Base-by-base conservation (phyloP, 2,888 invertebrate species). In the Seira ritae region DNA sequence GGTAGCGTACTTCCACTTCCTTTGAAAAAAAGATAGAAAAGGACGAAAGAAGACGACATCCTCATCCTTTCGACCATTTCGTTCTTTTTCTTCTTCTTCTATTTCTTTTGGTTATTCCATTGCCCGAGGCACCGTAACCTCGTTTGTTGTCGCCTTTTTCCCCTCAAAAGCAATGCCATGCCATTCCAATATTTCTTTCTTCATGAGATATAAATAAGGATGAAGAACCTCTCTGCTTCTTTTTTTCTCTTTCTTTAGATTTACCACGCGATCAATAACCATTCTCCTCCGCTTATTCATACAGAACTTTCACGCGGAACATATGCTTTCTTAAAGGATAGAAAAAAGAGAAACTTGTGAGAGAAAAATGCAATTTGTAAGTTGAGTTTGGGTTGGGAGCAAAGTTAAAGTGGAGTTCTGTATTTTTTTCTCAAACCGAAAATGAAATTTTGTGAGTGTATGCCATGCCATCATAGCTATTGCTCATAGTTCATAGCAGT, bases 81-180 rank as follows among this genome's bases (percentile, higher is more conserved):
- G 31, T 31, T 8, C 31, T 4, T 31, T 31, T 31, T 8, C 3
- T 31, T 55, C 55, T 12, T 3, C 17, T 55, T 55, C 15, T 17
- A 6, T 55, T 55, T 55, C 55, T 55, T 55, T 17, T 55, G 55
- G 15, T 55, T 55, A 15, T 55, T 55, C 55, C 55, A 55, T 2
- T 55, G 55, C 55, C 55, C 17, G n/a, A 15, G 55, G 55, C 55
- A 17, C 12, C 17, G 17, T 55, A 55, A 55, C 55, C 55, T 55
- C 55, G 15, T 55, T 55, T 55, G 55, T 55, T 55, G 55, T 55
- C 55, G 55, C 55, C 55, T 55, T 55, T 55, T 55, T 55, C 8
- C 31, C 31, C 31, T 31, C 31, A 2, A 31, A 31, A 4, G 17
- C 55, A 3, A 55, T 55, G 3, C 55, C 55, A 31, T 31, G 17